Evolutionary conservation across 2,113 vertebrate species (phyloP).

Genomic region (Sclerurus mexicanus): DNA sequence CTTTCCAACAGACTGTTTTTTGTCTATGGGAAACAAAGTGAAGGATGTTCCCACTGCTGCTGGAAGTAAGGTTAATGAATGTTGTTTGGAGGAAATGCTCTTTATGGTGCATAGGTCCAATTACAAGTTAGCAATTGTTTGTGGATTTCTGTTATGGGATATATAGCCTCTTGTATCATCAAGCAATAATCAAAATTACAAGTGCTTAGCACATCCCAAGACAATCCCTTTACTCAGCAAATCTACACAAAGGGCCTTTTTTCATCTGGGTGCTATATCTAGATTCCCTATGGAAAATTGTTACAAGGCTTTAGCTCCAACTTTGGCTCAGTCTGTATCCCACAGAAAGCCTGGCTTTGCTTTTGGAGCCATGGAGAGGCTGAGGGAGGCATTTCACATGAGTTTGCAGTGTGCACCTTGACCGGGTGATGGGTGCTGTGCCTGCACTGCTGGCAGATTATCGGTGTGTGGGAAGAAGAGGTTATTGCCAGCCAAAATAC

Average conservation of each 20-base stretch:
- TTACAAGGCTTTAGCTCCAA: not conserved
- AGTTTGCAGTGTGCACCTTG: not conserved
- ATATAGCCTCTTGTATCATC: not conserved
- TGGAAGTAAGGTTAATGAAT: not conserved
- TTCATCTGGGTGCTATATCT: not conserved
- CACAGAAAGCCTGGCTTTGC: not conserved
- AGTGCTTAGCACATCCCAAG: not conserved
- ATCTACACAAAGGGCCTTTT: not conserved
- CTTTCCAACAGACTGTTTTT: not conserved
- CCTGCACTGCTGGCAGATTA: not conserved
- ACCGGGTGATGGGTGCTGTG: not conserved
- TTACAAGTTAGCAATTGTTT: not conserved
- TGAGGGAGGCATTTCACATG: not conserved
- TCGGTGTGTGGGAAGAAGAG: not conserved
- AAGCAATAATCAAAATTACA: not conserved
- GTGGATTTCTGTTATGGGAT: not conserved
- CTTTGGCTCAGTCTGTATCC: not conserved
- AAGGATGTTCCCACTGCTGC: not conserved
- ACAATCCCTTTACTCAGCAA: constrained; percentile 11
- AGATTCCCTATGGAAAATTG: not conserved
- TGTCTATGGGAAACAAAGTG: accelerated
- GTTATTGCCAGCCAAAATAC: constrained; percentile 31
- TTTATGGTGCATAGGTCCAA: not conserved
- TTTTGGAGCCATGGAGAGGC: not conserved
- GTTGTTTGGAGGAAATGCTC: not conserved